phyloP scores from a whole-genome alignment of 1,140 invertebrate genomes.

The Bombus consobrinus region DNA sequence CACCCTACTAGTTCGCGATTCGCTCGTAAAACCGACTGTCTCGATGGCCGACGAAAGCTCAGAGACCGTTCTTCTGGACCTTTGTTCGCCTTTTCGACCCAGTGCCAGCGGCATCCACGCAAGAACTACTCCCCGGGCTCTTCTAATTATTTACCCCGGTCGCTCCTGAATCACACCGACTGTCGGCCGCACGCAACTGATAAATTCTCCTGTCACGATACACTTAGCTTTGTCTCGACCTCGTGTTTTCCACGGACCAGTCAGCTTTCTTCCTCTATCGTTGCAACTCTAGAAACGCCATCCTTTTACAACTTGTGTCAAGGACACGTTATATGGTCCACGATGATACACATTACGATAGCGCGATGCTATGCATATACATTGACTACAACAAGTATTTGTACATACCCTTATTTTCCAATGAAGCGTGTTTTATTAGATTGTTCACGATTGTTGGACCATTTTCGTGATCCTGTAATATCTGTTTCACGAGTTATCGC shows the following conservation, averaged over 20 bases:
- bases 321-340: background rate
- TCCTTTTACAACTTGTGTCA: background rate
- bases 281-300: background rate
- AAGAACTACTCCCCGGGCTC: conserved; percentile 41
- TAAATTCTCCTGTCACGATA: conserved; percentile 64
- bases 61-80: conserved; percentile 37
- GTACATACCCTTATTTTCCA: too few species aligned
- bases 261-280: background rate
- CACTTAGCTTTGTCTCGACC: conserved; percentile 23
- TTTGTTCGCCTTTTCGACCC: conserved; percentile 62
- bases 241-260: background rate
- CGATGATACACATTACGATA: too few species aligned
- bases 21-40: conserved; percentile 39
- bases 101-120: conserved; percentile 59
- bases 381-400: too few species aligned
- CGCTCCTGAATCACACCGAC: conserved; percentile 58
- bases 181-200: conserved; percentile 67
- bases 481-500: background rate
- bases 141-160: conserved; percentile 70
- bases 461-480: background rate
- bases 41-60: conserved; percentile 25
- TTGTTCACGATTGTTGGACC: background rate
- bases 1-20: conserved; percentile 39
- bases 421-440: too few species aligned
- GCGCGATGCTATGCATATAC: too few species aligned